These are phyloP conservation scores for Marronus borbonicus DNA, from an alignment of 2,888 invertebrate genomes.

Conservation along the genomic window DNA sequence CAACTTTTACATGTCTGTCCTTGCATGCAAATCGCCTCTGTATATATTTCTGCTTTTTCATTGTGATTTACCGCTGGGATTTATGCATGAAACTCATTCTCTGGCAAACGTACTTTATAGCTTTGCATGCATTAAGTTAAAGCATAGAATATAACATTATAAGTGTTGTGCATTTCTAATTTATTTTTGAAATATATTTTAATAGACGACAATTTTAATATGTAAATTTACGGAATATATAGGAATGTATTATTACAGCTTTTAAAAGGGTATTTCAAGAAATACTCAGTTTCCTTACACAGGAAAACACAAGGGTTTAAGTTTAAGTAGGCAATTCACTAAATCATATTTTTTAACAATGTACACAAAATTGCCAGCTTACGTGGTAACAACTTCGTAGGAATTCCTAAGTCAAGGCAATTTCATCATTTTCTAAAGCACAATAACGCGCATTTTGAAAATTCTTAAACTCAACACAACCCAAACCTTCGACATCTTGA, in stretches of 20 bases:
- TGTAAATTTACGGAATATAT: slow-evolving; percentile 2
- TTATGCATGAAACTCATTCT: slow-evolving; percentile 24
- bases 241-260: neutral
- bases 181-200: slow-evolving; percentile 4
- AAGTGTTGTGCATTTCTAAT: neutral
- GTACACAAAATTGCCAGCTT: too few species aligned
- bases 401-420: too few species aligned
- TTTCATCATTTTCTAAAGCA: too few species aligned
- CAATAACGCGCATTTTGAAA: too few species aligned
- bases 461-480: too few species aligned
- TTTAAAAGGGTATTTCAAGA: neutral
- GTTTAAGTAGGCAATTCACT: too few species aligned
- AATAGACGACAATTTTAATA: neutral
- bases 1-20: neutral
- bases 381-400: too few species aligned
- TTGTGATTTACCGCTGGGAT: neutral
- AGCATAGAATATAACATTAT: neutral
- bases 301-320: too few species aligned
- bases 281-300: too few species aligned
- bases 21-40: slow-evolving; percentile 16
- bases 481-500: too few species aligned
- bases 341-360: too few species aligned
- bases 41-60: slow-evolving; percentile 13
- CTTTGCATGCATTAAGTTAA: slow-evolving; percentile 11
- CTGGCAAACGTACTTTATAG: neutral